Conservation (phyloP, 2,888 invertebrate species). For the Azorinus chamasolen region DNA sequence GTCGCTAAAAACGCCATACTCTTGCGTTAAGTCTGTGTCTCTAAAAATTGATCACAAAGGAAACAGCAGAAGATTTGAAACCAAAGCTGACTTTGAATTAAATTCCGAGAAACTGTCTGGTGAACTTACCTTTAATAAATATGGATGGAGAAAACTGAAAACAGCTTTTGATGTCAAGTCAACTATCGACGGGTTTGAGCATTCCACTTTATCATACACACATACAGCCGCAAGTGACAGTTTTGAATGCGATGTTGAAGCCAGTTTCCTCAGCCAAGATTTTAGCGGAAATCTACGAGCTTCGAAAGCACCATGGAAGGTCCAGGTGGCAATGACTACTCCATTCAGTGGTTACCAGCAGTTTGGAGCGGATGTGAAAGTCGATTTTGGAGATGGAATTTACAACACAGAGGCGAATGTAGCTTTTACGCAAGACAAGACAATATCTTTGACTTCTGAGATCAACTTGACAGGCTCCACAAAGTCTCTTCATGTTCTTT, state of each 20-base stretch:
- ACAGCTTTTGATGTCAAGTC: slow-evolving; percentile 40
- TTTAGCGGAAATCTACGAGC: slow-evolving; percentile 39
- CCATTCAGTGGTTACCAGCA: slow-evolving; percentile 44
- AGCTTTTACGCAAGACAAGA: slow-evolving; percentile 44
- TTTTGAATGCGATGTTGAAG: slow-evolving; percentile 50
- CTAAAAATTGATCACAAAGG: slow-evolving; percentile 36
- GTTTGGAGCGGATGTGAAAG: slow-evolving; percentile 39
- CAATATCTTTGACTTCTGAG: slow-evolving; percentile 32
- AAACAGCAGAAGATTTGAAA: slow-evolving; percentile 29
- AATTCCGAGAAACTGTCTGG: slow-evolving; percentile 31
- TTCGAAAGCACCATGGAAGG: slow-evolving; percentile 28
- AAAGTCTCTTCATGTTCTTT: slow-evolving; percentile 6
- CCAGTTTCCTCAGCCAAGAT: slow-evolving; percentile 40
- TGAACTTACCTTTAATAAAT: slow-evolving; percentile 35
- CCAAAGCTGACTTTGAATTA: slow-evolving; percentile 38
- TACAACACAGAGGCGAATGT: slow-evolving; percentile 31
- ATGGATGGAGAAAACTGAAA: slow-evolving; percentile 48
- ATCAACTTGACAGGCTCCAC: slow-evolving; percentile 25
- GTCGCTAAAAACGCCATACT: slow-evolving; percentile 37
- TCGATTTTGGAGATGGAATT: slow-evolving; percentile 15
- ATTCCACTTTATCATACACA: slow-evolving; percentile 25
- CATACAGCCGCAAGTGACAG: slow-evolving; percentile 52
- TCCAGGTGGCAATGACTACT: slow-evolving; percentile 24
- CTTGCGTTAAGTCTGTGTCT: slow-evolving; percentile 19
- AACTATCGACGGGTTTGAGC: slow-evolving; percentile 48